phyloP scores from a whole-genome alignment of 2,888 invertebrate species.

The Apomyelois bistriatella region DNA sequence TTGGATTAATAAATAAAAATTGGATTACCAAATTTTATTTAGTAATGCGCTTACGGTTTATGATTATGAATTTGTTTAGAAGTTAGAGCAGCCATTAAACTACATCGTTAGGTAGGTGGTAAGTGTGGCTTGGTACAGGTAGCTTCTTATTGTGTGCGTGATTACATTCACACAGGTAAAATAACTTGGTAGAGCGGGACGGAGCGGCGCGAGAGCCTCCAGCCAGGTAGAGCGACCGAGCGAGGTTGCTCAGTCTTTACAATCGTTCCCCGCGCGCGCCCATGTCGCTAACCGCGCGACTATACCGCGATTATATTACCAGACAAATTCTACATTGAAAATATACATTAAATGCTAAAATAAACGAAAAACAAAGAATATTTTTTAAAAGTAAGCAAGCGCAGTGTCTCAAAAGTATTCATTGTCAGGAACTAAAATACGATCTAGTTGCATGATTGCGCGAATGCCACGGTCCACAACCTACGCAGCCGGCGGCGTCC shows the following conservation, averaged over 20 bases:
- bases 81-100: not conserved
- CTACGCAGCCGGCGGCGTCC: slow-evolving; percentile 75
- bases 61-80: not conserved
- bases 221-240: slow-evolving; percentile 45
- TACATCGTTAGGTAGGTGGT: slow-evolving; percentile 7
- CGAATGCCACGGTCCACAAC: slow-evolving; percentile 75
- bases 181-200: slow-evolving; percentile 55
- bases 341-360: not conserved
- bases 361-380: no score
- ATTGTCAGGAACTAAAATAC: slow-evolving; percentile 23
- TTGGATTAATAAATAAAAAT: no score
- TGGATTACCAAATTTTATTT: no score
- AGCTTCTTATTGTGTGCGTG: slow-evolving; percentile 24
- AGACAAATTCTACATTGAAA: not conserved
- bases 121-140: slow-evolving; percentile 2
- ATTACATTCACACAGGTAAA: slow-evolving; percentile 40
- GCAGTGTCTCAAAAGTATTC: slow-evolving; percentile 32
- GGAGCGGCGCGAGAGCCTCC: slow-evolving; percentile 52
- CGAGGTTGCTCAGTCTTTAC: slow-evolving; percentile 43
- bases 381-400: not conserved
- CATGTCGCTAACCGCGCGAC: slow-evolving; percentile 41
- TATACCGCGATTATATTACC: not conserved
- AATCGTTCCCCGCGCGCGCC: slow-evolving; percentile 62
- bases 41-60: not conserved
- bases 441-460: slow-evolving; percentile 59